Evolutionary conservation across 2,888 invertebrate species (phyloP).

Genomic region (Danaus chrysippus): DNA sequence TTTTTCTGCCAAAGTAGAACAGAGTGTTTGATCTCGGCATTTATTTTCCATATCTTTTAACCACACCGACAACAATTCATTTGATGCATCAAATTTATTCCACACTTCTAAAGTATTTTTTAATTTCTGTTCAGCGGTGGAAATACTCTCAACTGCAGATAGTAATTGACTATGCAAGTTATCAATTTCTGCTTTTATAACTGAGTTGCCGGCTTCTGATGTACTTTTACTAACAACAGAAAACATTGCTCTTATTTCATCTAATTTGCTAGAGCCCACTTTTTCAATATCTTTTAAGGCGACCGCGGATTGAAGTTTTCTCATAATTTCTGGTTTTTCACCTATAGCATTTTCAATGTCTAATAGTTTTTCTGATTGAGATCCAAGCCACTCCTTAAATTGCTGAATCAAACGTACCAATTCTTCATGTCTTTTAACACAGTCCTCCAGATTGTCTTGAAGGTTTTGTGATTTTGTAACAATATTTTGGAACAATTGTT

Average conservation of each 20-base stretch:
- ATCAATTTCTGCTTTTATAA: conserved; percentile 85
- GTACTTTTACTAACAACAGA: conserved; percentile 86
- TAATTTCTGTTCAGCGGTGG: conserved; percentile 85
- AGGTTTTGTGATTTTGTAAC: conserved; percentile 92
- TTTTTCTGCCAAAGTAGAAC: conserved; percentile 90
- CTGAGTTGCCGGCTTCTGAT: conserved; percentile 86
- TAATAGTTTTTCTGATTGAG: conserved; percentile 87
- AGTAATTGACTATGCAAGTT: conserved; percentile 83
- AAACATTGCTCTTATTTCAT: conserved; percentile 83
- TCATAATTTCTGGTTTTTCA: conserved; percentile 88
- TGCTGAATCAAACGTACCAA: conserved; percentile 86
- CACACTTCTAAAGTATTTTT: conserved; percentile 88
- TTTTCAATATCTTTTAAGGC: conserved; percentile 82
- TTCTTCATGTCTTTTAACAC: conserved; percentile 91
- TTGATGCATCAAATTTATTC: conserved; percentile 90
- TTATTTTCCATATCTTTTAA: conserved; percentile 90
- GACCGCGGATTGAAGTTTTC: conserved; percentile 83
- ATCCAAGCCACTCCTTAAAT: conserved; percentile 90
- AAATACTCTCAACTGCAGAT: conserved; percentile 83
- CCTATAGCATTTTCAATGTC: conserved; percentile 91
- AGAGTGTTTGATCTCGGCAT: conserved; percentile 91
- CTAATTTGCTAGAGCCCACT: conserved; percentile 82
- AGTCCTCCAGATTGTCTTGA: conserved; percentile 89
- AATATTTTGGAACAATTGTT: conserved; percentile 92
- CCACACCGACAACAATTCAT: conserved; percentile 92